Evolutionary conservation across 2,888 invertebrate genomes (phyloP).

Genomic region (Pseudococcus viburni): DNA sequence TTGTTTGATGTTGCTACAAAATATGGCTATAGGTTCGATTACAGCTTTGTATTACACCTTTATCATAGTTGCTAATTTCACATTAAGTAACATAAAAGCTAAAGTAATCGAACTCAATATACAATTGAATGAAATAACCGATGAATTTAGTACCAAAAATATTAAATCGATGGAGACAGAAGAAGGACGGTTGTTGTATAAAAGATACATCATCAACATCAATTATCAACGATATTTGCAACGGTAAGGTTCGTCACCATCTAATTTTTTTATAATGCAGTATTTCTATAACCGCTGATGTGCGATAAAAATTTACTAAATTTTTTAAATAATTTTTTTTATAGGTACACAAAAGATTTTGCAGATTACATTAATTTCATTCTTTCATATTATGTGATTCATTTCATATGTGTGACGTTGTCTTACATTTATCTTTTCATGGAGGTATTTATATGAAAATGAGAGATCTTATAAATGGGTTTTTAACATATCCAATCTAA

Average conservation of each 20-base stretch:
- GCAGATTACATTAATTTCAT: neutral
- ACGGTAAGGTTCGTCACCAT: neutral
- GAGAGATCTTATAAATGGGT: neutral
- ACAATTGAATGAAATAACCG: neutral
- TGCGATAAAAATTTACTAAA: neutral
- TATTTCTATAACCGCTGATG: neutral
- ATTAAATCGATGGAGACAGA: neutral
- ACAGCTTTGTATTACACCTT: neutral
- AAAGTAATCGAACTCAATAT: neutral
- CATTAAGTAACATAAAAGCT: constrained; percentile 19
- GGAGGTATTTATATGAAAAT: neutral
- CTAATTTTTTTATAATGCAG: neutral
- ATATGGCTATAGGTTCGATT: neutral
- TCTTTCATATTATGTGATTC: neutral
- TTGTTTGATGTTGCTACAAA: neutral
- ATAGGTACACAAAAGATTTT: neutral
- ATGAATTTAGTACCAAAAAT: constrained; percentile 1
- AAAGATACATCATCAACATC: neutral
- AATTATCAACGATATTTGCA: neutral
- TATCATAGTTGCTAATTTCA: neutral
- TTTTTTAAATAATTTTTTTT: neutral
- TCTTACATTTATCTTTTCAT: neutral
- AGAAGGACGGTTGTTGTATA: neutral
- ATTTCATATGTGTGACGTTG: neutral
- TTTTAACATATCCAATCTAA: neutral